Evolutionary conservation across 2,888 invertebrate genomes (phyloP).

Genomic region (Eulithis prunata): DNA sequence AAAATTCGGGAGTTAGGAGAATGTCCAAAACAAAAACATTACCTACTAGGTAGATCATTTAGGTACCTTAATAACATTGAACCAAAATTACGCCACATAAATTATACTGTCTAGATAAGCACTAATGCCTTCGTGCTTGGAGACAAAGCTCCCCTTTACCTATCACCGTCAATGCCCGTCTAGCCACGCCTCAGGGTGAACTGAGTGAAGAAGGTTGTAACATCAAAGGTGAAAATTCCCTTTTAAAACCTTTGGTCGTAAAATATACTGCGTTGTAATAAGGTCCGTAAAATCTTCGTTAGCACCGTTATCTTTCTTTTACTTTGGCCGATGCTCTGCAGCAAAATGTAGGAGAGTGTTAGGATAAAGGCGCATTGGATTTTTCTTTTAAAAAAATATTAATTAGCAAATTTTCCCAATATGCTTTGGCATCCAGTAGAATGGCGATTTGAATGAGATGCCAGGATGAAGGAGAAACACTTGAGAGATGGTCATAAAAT

Average conservation of each 20-base stretch:
- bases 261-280: slow-evolving; percentile 48
- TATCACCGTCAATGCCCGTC: slow-evolving; percentile 7
- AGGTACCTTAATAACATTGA: too few relatives aligned
- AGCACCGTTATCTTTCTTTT: slow-evolving; percentile 39
- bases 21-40: too few relatives aligned
- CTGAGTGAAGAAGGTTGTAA: slow-evolving; percentile 31
- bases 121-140: too few relatives aligned
- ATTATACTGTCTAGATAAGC: too few relatives aligned
- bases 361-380: slow-evolving; percentile 13
- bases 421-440: too few relatives aligned
- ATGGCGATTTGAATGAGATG: too few relatives aligned
- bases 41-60: too few relatives aligned
- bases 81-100: too few relatives aligned
- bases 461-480: too few relatives aligned
- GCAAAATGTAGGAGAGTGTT: slow-evolving; percentile 23
- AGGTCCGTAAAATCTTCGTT: slow-evolving; percentile 41
- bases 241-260: slow-evolving; percentile 42
- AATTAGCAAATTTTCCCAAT: too few relatives aligned
- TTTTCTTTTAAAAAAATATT: background rate
- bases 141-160: background rate
- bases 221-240: slow-evolving; percentile 35
- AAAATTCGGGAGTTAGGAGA: too few relatives aligned
- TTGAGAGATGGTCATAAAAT: too few relatives aligned
- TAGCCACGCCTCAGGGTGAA: slow-evolving; percentile 29
- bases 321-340: slow-evolving; percentile 32